These are phyloP conservation scores for Odobenus rosmarus DNA, from an alignment of 2,113 vertebrate species.

Conservation along the genomic window DNA sequence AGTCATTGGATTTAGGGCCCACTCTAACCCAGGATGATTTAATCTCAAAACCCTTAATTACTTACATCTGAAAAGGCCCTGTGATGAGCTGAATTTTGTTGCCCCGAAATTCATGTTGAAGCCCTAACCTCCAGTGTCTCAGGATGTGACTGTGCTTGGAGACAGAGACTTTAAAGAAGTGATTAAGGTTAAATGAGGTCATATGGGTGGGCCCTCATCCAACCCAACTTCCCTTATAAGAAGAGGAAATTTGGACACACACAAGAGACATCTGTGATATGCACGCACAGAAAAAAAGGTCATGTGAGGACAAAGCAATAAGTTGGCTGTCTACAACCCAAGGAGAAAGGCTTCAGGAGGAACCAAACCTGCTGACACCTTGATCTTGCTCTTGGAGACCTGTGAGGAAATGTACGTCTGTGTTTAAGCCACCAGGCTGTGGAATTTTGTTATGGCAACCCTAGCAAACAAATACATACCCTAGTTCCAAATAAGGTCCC, in stretches of 20 bases:
- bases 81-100: background rate
- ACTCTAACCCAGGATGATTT: background rate
- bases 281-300: background rate
- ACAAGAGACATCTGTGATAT: background rate
- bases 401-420: background rate
- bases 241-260: background rate
- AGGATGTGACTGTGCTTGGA: background rate
- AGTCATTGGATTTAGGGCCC: background rate
- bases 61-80: background rate
- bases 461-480: background rate
- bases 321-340: no score
- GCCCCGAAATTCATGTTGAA: background rate
- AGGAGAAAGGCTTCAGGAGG: background rate
- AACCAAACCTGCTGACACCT: background rate
- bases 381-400: background rate
- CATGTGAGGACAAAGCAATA: background rate
- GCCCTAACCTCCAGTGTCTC: background rate
- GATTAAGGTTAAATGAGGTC: background rate
- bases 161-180: fast-evolving
- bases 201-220: background rate
- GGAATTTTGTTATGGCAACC: background rate
- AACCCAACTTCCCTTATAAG: background rate
- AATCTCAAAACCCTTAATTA: background rate
- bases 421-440: background rate
- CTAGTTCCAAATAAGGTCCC: background rate